A percentile compares a stretch with the other conserved stretches of the same genome.
Evolutionary conservation across 2,797 vertebrate genomes (phyloP).

Genomic region (Hemibagrus guttatus): DNA sequence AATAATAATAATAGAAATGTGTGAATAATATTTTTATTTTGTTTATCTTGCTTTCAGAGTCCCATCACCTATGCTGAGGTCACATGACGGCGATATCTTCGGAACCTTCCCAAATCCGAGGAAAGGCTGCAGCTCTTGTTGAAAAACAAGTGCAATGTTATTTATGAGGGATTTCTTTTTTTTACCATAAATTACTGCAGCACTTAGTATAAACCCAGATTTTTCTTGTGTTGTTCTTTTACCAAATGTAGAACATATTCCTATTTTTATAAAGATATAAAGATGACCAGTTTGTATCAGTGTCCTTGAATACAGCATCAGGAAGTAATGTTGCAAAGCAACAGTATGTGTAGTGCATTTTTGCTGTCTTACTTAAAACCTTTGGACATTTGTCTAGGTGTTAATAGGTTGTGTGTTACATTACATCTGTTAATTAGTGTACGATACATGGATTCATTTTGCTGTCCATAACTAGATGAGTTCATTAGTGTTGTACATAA

Average conservation of each 20-base stretch:
- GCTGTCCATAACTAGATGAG: not conserved
- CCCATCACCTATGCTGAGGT: conserved; percentile 88
- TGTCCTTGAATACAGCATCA: conserved; percentile 18
- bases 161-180: conserved; percentile 19
- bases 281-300: conserved; percentile 24
- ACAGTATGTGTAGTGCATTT: conserved; percentile 3
- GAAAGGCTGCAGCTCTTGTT: conserved; percentile 41
- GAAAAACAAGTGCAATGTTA: conserved; percentile 25
- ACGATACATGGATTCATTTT: not conserved
- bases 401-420: not conserved
- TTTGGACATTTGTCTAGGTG: not conserved
- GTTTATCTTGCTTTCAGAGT: conserved; percentile 74
- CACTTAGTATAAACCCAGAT: conserved; percentile 9
- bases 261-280: conserved; percentile 57
- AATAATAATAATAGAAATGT: not conserved
- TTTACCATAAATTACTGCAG: conserved; percentile 33
- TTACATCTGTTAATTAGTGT: not conserved
- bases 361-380: conserved; percentile 4
- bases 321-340: conserved; percentile 20
- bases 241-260: conserved; percentile 23
- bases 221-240: conserved; percentile 30
- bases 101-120: not conserved
- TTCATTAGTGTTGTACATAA: not conserved
- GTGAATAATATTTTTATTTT: not conserved
- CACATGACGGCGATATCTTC: conserved; percentile 84